phyloP scores from a whole-genome alignment of 2,888 invertebrate species.

The Papilio demoleus region DNA sequence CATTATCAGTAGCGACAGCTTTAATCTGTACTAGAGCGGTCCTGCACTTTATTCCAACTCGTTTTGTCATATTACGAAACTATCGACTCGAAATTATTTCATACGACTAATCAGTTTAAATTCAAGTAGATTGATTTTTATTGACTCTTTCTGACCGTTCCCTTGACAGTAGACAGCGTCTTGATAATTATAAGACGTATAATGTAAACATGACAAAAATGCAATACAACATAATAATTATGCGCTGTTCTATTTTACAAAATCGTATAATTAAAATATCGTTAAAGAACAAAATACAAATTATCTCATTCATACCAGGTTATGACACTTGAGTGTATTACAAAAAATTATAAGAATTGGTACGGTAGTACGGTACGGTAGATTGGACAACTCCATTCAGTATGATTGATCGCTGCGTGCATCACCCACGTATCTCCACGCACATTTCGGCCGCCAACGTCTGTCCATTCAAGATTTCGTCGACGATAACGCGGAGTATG shows the following conservation, averaged over 20 bases:
- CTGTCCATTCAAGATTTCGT: conserved; percentile 45
- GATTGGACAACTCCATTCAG: conserved; percentile 73
- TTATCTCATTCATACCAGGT: conserved; percentile 55
- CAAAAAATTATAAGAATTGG: conserved; percentile 65
- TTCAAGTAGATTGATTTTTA: neutral
- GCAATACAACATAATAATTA: neutral
- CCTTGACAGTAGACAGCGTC: neutral
- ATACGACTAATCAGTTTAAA: neutral
- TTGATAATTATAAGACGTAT: neutral
- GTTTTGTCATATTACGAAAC: conserved; percentile 28
- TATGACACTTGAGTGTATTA: conserved; percentile 55
- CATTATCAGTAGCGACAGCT: conserved; percentile 39
- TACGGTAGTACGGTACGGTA: conserved; percentile 55
- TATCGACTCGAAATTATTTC: conserved; percentile 34
- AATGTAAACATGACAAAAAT: neutral
- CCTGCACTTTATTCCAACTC: conserved; percentile 26
- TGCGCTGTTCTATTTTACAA: neutral
- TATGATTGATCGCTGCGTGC: conserved; percentile 70
- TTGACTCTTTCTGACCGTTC: neutral
- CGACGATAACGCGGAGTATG: conserved; percentile 48
- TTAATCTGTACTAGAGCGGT: conserved; percentile 33
- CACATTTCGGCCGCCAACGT: conserved; percentile 47
- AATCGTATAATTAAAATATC: conserved; percentile 38
- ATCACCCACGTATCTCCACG: conserved; percentile 75
- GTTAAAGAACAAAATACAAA: conserved; percentile 21